These are phyloP conservation scores for Gonioctena quinquepunctata DNA, from an alignment of 1,140 invertebrate genomes.

Conservation along the genomic window DNA sequence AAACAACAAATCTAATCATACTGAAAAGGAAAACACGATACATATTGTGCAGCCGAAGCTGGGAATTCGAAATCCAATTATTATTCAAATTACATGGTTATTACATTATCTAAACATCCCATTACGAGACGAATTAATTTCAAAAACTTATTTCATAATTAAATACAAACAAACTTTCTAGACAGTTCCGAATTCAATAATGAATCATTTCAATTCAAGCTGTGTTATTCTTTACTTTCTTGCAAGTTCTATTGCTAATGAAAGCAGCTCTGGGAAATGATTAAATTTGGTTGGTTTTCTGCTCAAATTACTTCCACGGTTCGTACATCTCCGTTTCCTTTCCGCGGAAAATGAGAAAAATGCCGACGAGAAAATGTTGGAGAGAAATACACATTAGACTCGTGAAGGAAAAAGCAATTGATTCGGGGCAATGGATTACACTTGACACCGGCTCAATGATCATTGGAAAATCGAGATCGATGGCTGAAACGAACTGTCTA, in stretches of 20 bases:
- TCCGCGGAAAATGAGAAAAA: not conserved
- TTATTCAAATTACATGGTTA: constrained; percentile 25
- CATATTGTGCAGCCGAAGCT: not conserved
- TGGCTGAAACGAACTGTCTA: not conserved
- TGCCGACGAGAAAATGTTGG: not conserved
- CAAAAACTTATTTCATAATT: constrained; percentile 25
- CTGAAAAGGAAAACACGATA: not conserved
- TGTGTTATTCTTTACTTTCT: constrained; percentile 32
- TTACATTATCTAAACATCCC: constrained; percentile 23
- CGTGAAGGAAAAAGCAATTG: constrained; percentile 16
- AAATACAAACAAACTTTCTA: constrained; percentile 30
- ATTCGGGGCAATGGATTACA: constrained; percentile 10
- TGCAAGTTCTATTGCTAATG: constrained; percentile 42
- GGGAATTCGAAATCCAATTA: constrained; percentile 23
- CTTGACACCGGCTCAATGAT: constrained; percentile 6
- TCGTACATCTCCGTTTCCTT: constrained; percentile 4
- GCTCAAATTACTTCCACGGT: constrained; percentile 24
- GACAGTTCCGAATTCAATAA: constrained; percentile 31
- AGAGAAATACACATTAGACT: not conserved
- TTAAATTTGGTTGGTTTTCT: constrained; percentile 42
- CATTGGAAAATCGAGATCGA: constrained; percentile 9
- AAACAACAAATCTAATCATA: not conserved
- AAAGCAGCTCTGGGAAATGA: constrained; percentile 40
- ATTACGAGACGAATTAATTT: constrained; percentile 29
- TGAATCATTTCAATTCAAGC: constrained; percentile 20